phyloP scores from a whole-genome alignment of 2,888 invertebrate species.

The Diachrysia chrysitis region DNA sequence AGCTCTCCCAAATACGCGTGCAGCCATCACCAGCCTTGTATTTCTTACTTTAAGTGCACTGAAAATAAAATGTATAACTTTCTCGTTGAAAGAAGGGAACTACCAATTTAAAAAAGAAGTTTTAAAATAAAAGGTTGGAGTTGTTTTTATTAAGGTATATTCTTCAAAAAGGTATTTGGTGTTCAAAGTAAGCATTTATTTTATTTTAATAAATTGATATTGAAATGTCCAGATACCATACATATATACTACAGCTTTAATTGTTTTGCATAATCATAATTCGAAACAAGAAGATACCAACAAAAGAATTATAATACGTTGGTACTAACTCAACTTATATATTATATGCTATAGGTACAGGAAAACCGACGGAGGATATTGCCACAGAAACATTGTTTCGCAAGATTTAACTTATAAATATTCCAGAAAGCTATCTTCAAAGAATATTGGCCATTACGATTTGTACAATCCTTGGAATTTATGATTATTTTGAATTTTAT shows the following conservation, averaged over 20 bases:
- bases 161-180: no score
- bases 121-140: no score
- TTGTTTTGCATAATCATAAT: no score
- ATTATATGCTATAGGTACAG: constrained; percentile 9
- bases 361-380: constrained; percentile 28
- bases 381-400: constrained; percentile 38
- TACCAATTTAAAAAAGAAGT: no score
- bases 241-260: no score
- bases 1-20: constrained; percentile 61
- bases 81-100: neutral
- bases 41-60: constrained; percentile 13
- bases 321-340: constrained; percentile 1
- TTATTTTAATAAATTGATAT: no score
- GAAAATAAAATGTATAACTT: neutral
- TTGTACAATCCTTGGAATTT: constrained; percentile 19
- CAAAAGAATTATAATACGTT: constrained; percentile 11
- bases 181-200: no score
- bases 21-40: constrained; percentile 27
- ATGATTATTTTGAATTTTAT: no score
- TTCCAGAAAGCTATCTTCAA: constrained; percentile 27
- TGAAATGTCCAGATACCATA: no score
- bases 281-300: neutral
- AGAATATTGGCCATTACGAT: constrained; percentile 17
- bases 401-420: constrained; percentile 47
- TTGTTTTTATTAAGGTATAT: no score